These are phyloP conservation scores for Drosophila dives DNA, from an alignment of 2,888 invertebrate genomes.

Conservation along the genomic window DNA sequence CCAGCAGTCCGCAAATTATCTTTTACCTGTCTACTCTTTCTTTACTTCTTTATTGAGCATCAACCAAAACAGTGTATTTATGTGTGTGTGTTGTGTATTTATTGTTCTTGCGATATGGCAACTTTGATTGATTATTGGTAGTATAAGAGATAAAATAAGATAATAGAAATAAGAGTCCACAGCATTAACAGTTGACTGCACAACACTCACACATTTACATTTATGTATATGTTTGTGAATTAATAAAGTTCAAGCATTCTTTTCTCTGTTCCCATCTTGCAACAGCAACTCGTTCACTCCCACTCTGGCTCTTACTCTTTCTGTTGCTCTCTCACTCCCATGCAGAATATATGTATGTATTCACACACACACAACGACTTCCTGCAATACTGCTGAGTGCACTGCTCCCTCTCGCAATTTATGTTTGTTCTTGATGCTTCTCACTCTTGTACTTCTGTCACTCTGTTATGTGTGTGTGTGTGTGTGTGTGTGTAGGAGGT, in stretches of 20 bases:
- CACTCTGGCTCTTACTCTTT: conserved; percentile 3
- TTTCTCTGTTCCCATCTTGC: conserved; percentile 25
- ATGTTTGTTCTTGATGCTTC: conserved; percentile 58
- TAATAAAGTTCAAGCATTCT: conserved; percentile 38
- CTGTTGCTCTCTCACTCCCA: conserved; percentile 3
- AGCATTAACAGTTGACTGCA: conserved; percentile 4
- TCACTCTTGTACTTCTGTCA: conserved; percentile 48
- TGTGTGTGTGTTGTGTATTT: conserved; percentile 1
- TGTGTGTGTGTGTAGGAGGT: conserved; percentile 71
- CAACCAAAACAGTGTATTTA: not conserved
- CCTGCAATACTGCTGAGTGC: conserved; percentile 58
- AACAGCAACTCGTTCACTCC: conserved; percentile 39
- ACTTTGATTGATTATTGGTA: conserved; percentile 10
- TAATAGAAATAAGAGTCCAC: not conserved
- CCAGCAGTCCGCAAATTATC: conserved; percentile 32
- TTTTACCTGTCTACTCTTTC: conserved; percentile 36
- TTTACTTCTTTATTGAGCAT: conserved; percentile 6
- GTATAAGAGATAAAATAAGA: not conserved
- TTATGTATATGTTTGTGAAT: conserved; percentile 5
- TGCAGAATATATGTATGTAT: conserved; percentile 11
- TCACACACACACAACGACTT: conserved; percentile 19
- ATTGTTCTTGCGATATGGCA: conserved; percentile 12
- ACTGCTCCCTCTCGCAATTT: conserved; percentile 74
- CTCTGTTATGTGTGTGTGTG: conserved; percentile 21
- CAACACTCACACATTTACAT: conserved; percentile 1